Evolutionary conservation across 2,113 vertebrate genomes (phyloP).

Genomic region (Tympanuchus pallidicinctus): DNA sequence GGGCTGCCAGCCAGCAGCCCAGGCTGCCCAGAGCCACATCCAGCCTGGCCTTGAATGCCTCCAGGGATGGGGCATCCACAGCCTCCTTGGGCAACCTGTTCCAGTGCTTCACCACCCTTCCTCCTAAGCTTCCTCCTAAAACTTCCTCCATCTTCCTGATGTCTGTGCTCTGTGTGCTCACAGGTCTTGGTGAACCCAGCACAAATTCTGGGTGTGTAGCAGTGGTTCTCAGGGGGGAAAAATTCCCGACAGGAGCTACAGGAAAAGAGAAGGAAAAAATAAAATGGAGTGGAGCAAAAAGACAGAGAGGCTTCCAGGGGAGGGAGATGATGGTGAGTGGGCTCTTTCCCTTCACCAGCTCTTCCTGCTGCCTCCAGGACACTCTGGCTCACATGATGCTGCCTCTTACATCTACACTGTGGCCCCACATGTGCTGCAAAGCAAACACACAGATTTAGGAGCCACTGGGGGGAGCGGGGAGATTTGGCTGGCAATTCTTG

Average conservation of each 20-base stretch:
- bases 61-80: too few relatives aligned
- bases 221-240: background rate
- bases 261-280: background rate
- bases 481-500: constrained; percentile 22
- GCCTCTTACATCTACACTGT: background rate
- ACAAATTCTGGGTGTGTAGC: background rate
- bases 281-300: constrained; percentile 5
- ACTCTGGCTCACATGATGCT: background rate
- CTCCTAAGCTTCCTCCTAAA: too few relatives aligned
- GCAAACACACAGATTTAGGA: constrained; percentile 5
- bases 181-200: background rate
- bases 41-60: too few relatives aligned
- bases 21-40: too few relatives aligned
- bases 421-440: constrained; percentile 9
- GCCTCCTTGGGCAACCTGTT: too few relatives aligned
- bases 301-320: background rate
- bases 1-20: too few relatives aligned
- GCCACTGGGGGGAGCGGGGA: background rate
- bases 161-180: background rate
- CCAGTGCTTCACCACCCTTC: too few relatives aligned
- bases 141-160: background rate
- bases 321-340: background rate
- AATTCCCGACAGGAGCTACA: background rate
- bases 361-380: constrained; percentile 35
- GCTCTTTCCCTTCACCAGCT: constrained; percentile 28